Percentiles rank a stretch among this genome's conserved stretches.
These are phyloP conservation scores for Acleris literana DNA, from an alignment of 2,888 invertebrate species.

Conservation along the genomic window DNA sequence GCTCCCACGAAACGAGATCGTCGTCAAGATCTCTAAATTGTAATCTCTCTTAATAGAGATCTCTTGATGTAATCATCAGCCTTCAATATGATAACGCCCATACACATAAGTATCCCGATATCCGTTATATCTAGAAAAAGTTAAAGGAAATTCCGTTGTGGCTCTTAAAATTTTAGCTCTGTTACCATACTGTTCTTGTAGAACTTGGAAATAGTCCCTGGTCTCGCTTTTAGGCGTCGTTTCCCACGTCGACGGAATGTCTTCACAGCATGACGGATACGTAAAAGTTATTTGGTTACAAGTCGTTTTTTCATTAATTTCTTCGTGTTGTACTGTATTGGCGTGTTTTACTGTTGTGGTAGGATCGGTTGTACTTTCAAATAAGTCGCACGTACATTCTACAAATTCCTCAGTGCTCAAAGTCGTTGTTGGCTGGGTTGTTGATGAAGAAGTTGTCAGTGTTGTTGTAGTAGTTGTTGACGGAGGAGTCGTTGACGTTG, in stretches of 20 bases:
- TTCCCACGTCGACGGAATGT: constrained; percentile 65
- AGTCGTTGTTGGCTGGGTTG: neutral
- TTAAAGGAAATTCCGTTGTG: constrained; percentile 57
- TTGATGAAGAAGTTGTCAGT: too few species aligned
- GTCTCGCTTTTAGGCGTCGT: constrained; percentile 65
- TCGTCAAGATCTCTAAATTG: constrained; percentile 13
- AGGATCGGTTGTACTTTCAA: neutral
- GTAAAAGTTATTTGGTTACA: constrained; percentile 35
- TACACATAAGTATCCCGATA: constrained; percentile 45
- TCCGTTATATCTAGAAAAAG: constrained; percentile 11
- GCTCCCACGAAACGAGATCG: constrained; percentile 25
- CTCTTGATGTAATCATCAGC: too few species aligned
- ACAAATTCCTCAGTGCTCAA: neutral
- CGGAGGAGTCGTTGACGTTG: too few species aligned
- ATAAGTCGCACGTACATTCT: too few species aligned
- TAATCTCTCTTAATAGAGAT: constrained; percentile 14
- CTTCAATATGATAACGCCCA: constrained; percentile 50
- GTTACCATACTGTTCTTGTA: constrained; percentile 60
- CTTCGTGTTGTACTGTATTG: constrained; percentile 2
- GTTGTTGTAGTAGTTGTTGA: too few species aligned
- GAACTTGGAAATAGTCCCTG: constrained; percentile 67
- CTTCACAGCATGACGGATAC: constrained; percentile 53
- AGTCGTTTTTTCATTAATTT: constrained; percentile 7
- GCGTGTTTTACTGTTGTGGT: constrained; percentile 10
- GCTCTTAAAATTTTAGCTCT: constrained; percentile 53